Evolutionary conservation across 2,888 invertebrate species (phyloP).

Genomic region (Erebia palarica): DNA sequence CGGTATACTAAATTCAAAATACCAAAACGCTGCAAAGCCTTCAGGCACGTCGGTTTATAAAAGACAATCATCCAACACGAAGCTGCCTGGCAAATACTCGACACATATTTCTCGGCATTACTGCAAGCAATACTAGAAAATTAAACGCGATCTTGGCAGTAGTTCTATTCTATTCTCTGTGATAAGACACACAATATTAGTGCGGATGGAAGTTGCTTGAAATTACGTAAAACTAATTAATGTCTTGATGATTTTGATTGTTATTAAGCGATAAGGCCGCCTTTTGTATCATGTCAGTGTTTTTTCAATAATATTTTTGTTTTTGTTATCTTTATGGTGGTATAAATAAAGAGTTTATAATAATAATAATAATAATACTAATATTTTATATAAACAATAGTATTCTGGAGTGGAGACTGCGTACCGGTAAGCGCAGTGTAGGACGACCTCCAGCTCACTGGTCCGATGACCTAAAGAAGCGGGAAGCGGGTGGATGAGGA

Average conservation of each 20-base stretch:
- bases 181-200: slow-evolving; percentile 2
- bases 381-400: too few species aligned
- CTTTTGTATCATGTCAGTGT: too few species aligned
- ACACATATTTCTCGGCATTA: slow-evolving; percentile 22
- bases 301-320: too few species aligned
- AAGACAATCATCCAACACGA: slow-evolving; percentile 13
- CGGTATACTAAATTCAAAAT: slow-evolving; percentile 11
- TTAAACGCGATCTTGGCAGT: slow-evolving; percentile 19
- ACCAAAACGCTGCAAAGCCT: slow-evolving; percentile 13
- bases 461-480: too few species aligned
- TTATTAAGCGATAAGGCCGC: too few species aligned
- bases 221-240: not conserved
- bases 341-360: too few species aligned
- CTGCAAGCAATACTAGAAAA: slow-evolving; percentile 18
- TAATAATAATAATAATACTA: too few species aligned
- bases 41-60: slow-evolving; percentile 18
- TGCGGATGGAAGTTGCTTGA: not conserved
- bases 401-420: too few species aligned
- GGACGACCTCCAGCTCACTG: too few species aligned
- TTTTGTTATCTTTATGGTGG: too few species aligned
- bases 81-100: slow-evolving; percentile 6
- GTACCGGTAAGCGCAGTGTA: too few species aligned
- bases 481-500: too few species aligned
- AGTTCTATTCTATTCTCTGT: slow-evolving; percentile 4
- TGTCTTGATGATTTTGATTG: not conserved